Base-by-base conservation (phyloP, 2,113 vertebrate species). In the Kryptolebias marmoratus region DNA sequence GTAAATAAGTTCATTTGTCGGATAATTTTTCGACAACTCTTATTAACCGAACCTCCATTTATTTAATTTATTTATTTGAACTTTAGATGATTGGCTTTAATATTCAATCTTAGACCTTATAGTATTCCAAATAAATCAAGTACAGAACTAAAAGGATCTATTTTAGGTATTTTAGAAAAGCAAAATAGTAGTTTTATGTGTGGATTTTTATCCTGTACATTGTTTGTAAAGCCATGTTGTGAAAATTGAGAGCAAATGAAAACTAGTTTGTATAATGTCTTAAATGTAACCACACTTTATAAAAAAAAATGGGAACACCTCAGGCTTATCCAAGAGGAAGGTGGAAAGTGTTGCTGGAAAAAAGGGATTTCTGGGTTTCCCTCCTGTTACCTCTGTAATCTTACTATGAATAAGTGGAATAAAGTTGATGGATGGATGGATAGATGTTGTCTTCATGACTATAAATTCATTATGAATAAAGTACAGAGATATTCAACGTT, bases 1-100 rank as follows among this genome's bases (percentile, higher is more conserved):
- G 32, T 42, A 15, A 57, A 48, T 64, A 80, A 80, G 56, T 45
- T 52, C 42, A 68, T 48, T 47, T 73, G 61, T 79, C 54, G 67
- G 22, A 72, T 42, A 68, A 72, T 45, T 82, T 66, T 56, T 53
- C 63, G 70, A 55, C 66, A 68, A 30, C 31, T 10, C 11, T 52
- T 39, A 75, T 74, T 69, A 81, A 79, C 55, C 18, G 36, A 58
- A 56, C 64, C 2, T 53, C 36, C 36, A 36, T 3, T 36, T 3
- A 4, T 36, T 36, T 36, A 36, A 36, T 36, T 3, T 36, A 7
- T 36, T 36, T 36, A 36, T 36, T 36, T 7, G 7, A 4, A 36
- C 36, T 36, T 4, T 36, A 7, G 7, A 36, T 36, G 36, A 36
- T 36, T 36, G 3, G 36, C 36, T 36, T 36, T 3, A 36, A 3